phyloP scores from a whole-genome alignment of 2,797 vertebrate genomes.

The Tinamus major region DNA sequence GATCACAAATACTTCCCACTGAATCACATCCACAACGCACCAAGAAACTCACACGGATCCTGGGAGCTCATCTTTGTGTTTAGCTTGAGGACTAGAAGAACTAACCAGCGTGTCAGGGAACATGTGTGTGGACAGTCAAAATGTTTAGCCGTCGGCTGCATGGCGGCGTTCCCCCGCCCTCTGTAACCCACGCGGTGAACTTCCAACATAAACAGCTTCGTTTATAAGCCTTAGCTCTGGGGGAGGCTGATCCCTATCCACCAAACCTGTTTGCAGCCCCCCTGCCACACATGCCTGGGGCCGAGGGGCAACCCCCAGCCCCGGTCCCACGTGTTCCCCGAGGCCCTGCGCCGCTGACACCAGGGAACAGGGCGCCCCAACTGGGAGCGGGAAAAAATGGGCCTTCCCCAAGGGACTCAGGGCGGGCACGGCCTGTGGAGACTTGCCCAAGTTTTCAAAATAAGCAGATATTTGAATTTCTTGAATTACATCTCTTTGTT shows the following conservation, averaged over 20 bases:
- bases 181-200: background rate
- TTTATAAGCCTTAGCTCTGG: background rate
- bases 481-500: background rate
- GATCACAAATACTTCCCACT: background rate
- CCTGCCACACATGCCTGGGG: background rate
- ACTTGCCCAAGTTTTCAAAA: background rate
- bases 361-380: background rate
- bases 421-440: background rate
- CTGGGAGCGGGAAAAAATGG: fast-evolving
- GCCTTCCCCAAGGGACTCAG: background rate
- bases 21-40: background rate
- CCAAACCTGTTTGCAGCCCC: background rate
- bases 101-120: background rate
- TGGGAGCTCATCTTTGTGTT: background rate
- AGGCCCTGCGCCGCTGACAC: background rate
- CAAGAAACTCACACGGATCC: background rate
- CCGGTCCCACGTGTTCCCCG: background rate
- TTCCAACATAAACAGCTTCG: constrained; percentile 4
- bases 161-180: background rate
- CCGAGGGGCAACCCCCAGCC: background rate
- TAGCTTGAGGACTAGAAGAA: background rate
- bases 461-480: background rate
- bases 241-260: background rate
- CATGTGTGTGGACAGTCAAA: background rate
- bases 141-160: background rate